phyloP scores from a whole-genome alignment of 1,140 invertebrate genomes.

The Pseudoatta argentina region DNA sequence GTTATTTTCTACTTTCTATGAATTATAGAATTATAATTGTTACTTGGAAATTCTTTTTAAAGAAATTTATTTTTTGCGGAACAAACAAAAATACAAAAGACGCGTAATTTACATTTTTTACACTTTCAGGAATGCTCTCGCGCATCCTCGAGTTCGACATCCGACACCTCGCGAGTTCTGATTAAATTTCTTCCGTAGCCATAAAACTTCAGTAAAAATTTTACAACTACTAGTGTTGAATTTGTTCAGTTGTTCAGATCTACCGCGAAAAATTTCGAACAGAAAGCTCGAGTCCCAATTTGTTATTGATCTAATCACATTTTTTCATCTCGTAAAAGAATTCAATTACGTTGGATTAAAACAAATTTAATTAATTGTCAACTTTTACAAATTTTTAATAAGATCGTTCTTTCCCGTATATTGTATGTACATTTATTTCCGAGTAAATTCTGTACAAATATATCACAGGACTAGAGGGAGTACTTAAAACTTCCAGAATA shows the following conservation, averaged over 20 bases:
- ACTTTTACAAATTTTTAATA: neutral
- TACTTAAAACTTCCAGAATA: conserved; percentile 36
- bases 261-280: conserved; percentile 27
- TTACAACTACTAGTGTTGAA: neutral
- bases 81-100: conserved; percentile 28
- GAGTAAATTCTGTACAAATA: neutral
- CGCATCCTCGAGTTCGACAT: conserved; percentile 22
- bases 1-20: no score
- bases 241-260: neutral
- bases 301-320: neutral
- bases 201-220: conserved; percentile 36
- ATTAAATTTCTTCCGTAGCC: conserved; percentile 45
- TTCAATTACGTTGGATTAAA: neutral
- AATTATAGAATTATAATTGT: neutral
- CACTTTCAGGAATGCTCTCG: conserved; percentile 51
- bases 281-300: neutral
- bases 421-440: neutral
- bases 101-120: conserved; percentile 51
- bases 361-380: neutral
- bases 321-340: neutral
- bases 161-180: conserved; percentile 1
- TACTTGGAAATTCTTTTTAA: neutral
- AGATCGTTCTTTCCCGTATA: neutral
- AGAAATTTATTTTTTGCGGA: neutral
- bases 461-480: neutral